phyloP scores from a whole-genome alignment of 2,888 invertebrate genomes.

The Pammene aurita region DNA sequence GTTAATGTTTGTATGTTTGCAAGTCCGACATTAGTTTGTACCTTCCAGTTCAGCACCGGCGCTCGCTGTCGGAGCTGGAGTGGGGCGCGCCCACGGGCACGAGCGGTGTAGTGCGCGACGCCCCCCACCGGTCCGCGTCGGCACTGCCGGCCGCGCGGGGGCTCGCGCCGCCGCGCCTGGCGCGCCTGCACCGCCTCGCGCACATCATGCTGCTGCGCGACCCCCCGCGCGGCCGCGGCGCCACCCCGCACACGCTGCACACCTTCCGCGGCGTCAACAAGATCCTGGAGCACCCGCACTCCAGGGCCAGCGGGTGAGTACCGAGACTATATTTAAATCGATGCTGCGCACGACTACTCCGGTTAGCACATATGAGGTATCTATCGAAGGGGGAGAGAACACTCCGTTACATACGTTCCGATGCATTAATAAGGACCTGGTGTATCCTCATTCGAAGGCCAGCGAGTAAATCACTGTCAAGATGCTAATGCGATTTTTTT shows the following conservation, averaged over 20 bases:
- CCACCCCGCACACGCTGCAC: slow-evolving; percentile 90
- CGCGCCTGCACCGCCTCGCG: slow-evolving; percentile 87
- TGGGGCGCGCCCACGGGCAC: slow-evolving; percentile 82
- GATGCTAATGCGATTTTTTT: too few species aligned
- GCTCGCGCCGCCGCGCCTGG: slow-evolving; percentile 64
- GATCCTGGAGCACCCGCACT: slow-evolving; percentile 87
- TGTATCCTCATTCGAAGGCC: neutral
- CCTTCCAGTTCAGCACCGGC: slow-evolving; percentile 85
- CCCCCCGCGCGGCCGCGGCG: slow-evolving; percentile 84
- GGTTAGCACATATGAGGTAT: too few species aligned
- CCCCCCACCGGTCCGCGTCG: slow-evolving; percentile 54
- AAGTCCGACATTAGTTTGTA: too few species aligned
- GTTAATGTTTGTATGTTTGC: too few species aligned
- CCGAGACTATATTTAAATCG: neutral
- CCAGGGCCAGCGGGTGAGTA: slow-evolving; percentile 61
- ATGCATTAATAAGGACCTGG: neutral
- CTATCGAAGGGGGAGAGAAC: too few species aligned
- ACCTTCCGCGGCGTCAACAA: slow-evolving; percentile 92
- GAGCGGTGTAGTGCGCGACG: slow-evolving; percentile 50
- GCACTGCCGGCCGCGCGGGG: slow-evolving; percentile 51
- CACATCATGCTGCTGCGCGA: slow-evolving; percentile 94
- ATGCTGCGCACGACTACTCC: too few species aligned
- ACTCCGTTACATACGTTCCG: neutral
- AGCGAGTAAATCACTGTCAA: neutral
- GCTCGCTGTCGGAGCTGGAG: slow-evolving; percentile 88